A percentile compares a stretch with the other conserved stretches of the same genome.
Conservation (phyloP, 2,113 vertebrate genomes). For the Pygoscelis antarcticus region DNA sequence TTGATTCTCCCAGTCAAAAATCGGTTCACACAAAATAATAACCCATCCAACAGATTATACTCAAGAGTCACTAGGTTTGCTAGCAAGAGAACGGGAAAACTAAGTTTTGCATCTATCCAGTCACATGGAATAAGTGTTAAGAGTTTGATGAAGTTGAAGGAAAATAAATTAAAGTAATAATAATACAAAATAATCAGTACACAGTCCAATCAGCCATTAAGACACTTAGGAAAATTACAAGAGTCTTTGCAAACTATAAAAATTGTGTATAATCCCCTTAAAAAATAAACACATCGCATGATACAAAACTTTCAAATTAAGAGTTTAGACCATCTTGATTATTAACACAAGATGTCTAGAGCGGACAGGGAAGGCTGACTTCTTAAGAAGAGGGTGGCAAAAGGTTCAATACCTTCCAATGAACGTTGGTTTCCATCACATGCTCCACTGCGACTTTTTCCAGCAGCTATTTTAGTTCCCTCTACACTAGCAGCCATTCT, state of each 20-base stretch:
- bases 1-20: neutral
- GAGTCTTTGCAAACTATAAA: neutral
- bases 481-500: neutral
- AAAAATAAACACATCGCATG: neutral
- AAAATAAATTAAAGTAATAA: neutral
- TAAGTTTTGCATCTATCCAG: neutral
- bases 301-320: neutral
- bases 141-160: neutral
- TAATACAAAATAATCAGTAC: neutral
- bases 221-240: fast-evolving
- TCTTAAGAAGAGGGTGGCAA: neutral
- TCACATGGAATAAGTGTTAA: neutral
- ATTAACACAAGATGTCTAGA: neutral
- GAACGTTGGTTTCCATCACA: neutral
- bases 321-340: neutral
- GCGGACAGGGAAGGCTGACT: neutral
- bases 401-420: conserved; percentile 44
- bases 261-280: neutral
- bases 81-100: neutral
- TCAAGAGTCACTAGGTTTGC: neutral
- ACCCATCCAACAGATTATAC: neutral
- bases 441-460: neutral
- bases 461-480: neutral
- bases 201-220: neutral
- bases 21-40: neutral